Conservation (phyloP, 1,140 invertebrate species). For the Euglossa dilemma region DNA sequence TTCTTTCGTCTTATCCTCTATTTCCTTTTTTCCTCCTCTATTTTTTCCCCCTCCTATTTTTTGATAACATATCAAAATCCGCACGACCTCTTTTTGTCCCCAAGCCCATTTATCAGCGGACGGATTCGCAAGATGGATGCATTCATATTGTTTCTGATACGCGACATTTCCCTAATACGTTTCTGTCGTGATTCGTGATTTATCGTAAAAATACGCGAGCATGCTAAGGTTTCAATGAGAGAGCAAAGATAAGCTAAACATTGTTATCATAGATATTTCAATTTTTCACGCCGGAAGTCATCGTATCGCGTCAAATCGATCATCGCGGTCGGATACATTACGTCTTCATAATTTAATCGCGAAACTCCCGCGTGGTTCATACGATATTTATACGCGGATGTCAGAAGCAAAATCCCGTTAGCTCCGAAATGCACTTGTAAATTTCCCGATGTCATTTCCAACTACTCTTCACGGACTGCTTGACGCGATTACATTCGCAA, state of each 20-base stretch:
- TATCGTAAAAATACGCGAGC: neutral
- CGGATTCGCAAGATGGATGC: slow-evolving; percentile 28
- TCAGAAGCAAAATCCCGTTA: neutral
- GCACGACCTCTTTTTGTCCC: neutral
- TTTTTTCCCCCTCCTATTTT: neutral
- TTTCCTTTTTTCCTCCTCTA: neutral
- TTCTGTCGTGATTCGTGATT: slow-evolving; percentile 28
- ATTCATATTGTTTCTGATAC: slow-evolving; percentile 21
- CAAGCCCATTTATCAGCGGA: slow-evolving; percentile 16
- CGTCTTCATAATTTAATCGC: neutral
- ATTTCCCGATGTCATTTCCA: neutral
- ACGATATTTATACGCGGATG: neutral
- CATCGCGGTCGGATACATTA: too few relatives aligned
- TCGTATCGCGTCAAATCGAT: too few relatives aligned
- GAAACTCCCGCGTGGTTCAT: neutral
- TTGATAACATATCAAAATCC: slow-evolving; percentile 14
- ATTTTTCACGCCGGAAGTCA: neutral
- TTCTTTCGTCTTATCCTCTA: neutral
- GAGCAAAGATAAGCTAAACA: neutral
- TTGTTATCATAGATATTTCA: neutral
- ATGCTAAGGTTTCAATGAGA: neutral
- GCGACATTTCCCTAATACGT: slow-evolving; percentile 24
- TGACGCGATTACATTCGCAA: neutral
- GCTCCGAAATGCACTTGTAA: neutral
- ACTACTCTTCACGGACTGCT: too few relatives aligned